Percentiles rank a stretch among this genome's conserved stretches.
Conservation (phyloP, 1,140 invertebrate genomes). For the Venturia canescens region DNA sequence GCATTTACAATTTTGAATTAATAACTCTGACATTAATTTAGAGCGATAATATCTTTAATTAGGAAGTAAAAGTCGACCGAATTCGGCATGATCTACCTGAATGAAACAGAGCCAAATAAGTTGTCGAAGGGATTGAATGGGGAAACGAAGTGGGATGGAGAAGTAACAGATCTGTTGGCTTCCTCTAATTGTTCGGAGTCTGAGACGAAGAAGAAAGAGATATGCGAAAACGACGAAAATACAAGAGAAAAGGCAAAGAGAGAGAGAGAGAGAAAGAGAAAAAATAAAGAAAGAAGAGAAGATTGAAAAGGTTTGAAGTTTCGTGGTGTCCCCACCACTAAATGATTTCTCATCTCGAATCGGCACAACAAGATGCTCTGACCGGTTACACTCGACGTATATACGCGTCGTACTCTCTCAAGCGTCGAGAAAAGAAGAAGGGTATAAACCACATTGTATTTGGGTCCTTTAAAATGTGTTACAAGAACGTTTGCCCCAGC, state of each 20-base stretch:
- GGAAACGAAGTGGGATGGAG: neutral
- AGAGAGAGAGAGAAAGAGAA: neutral
- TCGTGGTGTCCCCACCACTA: neutral
- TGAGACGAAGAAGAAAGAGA: no score
- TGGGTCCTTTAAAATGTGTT: constrained; percentile 45
- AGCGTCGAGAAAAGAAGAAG: neutral
- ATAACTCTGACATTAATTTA: no score
- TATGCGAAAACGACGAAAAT: neutral
- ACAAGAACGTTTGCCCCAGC: constrained; percentile 34
- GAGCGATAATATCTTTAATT: no score
- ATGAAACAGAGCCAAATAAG: no score
- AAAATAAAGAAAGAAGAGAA: neutral
- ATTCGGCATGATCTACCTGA: no score
- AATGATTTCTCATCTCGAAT: constrained; percentile 1
- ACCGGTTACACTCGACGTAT: neutral
- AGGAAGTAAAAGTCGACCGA: no score
- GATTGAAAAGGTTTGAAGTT: neutral
- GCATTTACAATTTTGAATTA: no score
- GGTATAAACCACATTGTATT: constrained; percentile 32
- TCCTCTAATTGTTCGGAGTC: neutral
- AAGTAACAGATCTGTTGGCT: neutral
- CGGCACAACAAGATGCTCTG: constrained; percentile 2
- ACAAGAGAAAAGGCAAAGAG: neutral
- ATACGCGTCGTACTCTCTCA: neutral
- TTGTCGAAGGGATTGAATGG: no score